phyloP scores from a whole-genome alignment of 1,140 invertebrate genomes.

The Diorhabda elongata region DNA sequence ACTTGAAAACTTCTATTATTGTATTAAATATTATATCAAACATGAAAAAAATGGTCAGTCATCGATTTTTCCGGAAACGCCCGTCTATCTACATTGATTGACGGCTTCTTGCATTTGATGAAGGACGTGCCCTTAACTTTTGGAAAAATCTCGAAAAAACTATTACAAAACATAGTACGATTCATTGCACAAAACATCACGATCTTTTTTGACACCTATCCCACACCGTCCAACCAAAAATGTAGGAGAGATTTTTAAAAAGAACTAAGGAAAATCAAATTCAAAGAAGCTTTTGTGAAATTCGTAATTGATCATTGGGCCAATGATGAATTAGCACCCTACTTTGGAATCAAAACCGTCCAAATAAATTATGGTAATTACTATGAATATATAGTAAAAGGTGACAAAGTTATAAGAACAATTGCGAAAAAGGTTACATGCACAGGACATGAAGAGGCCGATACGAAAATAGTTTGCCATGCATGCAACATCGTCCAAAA shows the following conservation, averaged over 20 bases:
- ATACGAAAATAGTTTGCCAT: neutral
- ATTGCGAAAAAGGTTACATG: neutral
- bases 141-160: neutral
- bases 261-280: neutral
- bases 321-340: slow-evolving; percentile 7
- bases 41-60: neutral
- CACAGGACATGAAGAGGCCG: neutral
- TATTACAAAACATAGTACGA: too few species aligned
- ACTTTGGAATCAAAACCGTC: slow-evolving; percentile 10
- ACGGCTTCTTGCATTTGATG: neutral
- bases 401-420: neutral
- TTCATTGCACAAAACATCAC: too few species aligned
- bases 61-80: neutral
- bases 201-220: too few species aligned
- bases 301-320: neutral
- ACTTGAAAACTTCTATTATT: neutral
- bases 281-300: slow-evolving; percentile 7
- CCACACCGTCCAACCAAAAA: neutral
- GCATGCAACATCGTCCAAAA: neutral
- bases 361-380: slow-evolving; percentile 9
- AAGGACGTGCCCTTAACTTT: neutral
- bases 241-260: neutral
- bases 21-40: neutral
- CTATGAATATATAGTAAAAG: slow-evolving; percentile 10
- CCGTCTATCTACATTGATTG: neutral